Base-by-base conservation (phyloP, 53 echinoderm and acorn worm species). In the Apostichopus leukothele region DNA sequence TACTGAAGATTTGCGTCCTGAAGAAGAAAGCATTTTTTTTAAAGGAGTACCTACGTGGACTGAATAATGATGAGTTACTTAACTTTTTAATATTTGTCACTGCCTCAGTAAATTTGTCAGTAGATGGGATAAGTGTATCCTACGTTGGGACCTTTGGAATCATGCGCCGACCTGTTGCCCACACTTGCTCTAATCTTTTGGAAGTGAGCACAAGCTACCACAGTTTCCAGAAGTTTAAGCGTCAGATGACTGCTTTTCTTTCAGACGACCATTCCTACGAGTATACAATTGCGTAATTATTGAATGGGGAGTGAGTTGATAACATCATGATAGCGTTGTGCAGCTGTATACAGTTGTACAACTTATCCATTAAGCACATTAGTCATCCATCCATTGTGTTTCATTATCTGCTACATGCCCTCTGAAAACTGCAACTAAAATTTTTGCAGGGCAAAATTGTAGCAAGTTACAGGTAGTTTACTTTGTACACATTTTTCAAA, bases 71-170 rank as follows among this genome's bases (percentile, higher is more conserved):
- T 50, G 89, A 89, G 25, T 52, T 89, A 13, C 61, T 63, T 25
- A 67, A 89, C 21, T 89, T 89, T 8, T 39, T 89, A 50, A 77
- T 78, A 16, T 89, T 89, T 79, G 39, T 50, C 8, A 89, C 89
- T 14, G 89, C 63, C 1, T 89, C 89, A 50, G 76, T 89, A 1
- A 76, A 89, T 20, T 23, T 89, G 67, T 73, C 89, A 13, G 11
- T 5, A 20, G 89, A 89, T 89, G 89, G 68, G 6, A 27, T 78
- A 27, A 27, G 21, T 23, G 76, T 76, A 25, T 6, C 21, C 5
- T 76, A 21, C 9, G 51, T 51, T 78, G 78, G 78, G 18, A 78
- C 78, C 18, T 78, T 51, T 7, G 78, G 78, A 13, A 13, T 50
- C 0, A 5, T 53, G 18, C 19, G 78, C 3, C 12, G 78, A 78